Percentiles rank a stretch among this genome's conserved stretches.
Conservation (phyloP, 2,113 vertebrate species). For the Heliornis fulica region DNA sequence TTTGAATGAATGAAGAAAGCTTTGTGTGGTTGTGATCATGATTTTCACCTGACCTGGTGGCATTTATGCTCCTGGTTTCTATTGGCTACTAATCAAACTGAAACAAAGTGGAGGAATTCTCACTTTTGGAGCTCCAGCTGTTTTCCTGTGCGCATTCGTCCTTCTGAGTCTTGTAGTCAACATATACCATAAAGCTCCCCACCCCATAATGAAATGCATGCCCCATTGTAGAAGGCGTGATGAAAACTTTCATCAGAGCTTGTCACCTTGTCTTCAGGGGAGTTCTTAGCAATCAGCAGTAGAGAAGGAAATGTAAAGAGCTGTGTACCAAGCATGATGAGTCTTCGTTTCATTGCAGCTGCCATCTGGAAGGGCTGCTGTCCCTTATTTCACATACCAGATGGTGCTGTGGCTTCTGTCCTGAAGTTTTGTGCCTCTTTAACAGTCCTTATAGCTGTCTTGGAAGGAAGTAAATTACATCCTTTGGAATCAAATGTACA, state of each 20-base stretch:
- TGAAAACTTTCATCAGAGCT: background rate
- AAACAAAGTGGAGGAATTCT: background rate
- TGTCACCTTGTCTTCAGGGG: background rate
- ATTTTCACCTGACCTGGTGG: background rate
- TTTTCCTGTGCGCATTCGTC: background rate
- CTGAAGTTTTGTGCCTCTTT: background rate
- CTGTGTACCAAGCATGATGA: background rate
- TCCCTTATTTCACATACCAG: background rate
- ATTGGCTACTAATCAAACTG: background rate
- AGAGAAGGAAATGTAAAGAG: background rate
- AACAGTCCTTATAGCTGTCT: background rate
- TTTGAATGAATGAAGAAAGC: background rate
- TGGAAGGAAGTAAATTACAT: background rate
- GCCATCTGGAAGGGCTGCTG: background rate
- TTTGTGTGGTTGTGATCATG: background rate
- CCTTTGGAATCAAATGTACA: background rate
- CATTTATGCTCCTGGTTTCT: background rate
- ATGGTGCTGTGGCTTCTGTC: background rate
- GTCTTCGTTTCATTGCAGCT: background rate
- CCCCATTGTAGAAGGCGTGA: background rate
- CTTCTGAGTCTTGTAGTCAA: background rate
- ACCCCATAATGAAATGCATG: background rate
- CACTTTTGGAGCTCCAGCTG: background rate
- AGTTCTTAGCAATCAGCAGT: background rate
- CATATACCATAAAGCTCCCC: background rate